phyloP scores from a whole-genome alignment of 2,888 invertebrate genomes.

The Latrodectus hesperus region DNA sequence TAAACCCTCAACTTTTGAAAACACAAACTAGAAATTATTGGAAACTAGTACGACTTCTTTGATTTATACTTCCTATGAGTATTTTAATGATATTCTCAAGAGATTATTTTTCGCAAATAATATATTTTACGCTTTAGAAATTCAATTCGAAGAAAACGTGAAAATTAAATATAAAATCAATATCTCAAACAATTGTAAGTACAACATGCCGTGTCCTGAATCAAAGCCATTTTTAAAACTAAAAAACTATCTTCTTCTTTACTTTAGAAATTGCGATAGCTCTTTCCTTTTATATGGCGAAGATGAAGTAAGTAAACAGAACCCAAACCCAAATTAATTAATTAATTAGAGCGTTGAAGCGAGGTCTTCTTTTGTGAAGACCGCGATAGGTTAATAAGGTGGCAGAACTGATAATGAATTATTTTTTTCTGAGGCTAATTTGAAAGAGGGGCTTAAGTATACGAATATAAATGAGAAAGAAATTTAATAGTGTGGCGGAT shows the following conservation, averaged over 20 bases:
- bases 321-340: slow-evolving; percentile 47
- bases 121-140: neutral
- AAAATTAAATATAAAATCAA: slow-evolving; percentile 2
- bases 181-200: neutral
- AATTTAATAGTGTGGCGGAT: neutral
- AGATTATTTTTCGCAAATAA: neutral
- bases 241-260: neutral
- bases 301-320: slow-evolving; percentile 44
- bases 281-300: neutral
- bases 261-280: neutral
- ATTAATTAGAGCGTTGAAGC: slow-evolving; percentile 61
- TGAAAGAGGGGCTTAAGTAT: slow-evolving; percentile 2
- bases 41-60: neutral
- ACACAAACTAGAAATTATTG: neutral
- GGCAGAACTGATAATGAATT: slow-evolving; percentile 59
- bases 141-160: neutral
- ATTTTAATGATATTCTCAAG: neutral
- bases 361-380: slow-evolving; percentile 39
- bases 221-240: neutral
- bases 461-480: slow-evolving; percentile 5
- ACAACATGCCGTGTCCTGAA: neutral
- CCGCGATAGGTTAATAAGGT: slow-evolving; percentile 59
- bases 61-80: neutral
- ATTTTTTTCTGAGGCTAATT: slow-evolving; percentile 1
- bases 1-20: too few species aligned